Conservation (phyloP, 2,797 vertebrate genomes). For the Rhinatrema bivittatum region DNA sequence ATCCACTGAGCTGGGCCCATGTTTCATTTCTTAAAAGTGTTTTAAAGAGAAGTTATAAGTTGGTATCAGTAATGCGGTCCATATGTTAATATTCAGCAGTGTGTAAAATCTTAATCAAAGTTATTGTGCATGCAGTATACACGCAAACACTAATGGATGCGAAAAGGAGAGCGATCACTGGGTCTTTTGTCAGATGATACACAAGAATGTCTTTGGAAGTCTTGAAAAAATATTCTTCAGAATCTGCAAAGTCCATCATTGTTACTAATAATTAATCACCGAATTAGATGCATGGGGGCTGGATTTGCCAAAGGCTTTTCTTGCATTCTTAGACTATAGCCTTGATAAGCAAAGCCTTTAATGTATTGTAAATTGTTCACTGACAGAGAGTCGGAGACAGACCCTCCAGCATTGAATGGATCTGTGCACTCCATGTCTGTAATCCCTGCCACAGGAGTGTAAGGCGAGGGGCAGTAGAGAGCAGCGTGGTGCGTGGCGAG, state of each 20-base stretch:
- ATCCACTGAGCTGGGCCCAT: too few relatives aligned
- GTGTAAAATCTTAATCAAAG: too few relatives aligned
- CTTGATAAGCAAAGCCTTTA: background rate
- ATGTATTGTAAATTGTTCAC: background rate
- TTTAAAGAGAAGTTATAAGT: too few relatives aligned
- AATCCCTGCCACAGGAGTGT: too few relatives aligned
- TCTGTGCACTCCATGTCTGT: too few relatives aligned
- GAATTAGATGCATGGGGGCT: background rate
- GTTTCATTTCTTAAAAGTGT: too few relatives aligned
- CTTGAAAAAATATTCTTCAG: slow-evolving; percentile 30
- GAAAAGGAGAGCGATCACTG: slow-evolving; percentile 46
- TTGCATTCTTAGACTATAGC: background rate
- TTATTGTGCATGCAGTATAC: slow-evolving; percentile 32
- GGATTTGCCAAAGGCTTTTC: background rate
- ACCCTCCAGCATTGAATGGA: too few relatives aligned
- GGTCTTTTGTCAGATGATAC: slow-evolving; percentile 29
- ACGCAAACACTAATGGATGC: slow-evolving; percentile 32
- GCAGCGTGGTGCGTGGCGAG: too few relatives aligned
- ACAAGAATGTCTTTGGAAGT: slow-evolving; percentile 41
- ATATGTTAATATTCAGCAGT: too few relatives aligned
- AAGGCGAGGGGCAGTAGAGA: too few relatives aligned
- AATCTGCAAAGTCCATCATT: slow-evolving; percentile 29
- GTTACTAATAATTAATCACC: slow-evolving; percentile 29
- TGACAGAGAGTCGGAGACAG: background rate
- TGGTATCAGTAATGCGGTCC: too few relatives aligned